Evolutionary conservation across 2,797 vertebrate species (phyloP).

Genomic region (Crax fasciolata): DNA sequence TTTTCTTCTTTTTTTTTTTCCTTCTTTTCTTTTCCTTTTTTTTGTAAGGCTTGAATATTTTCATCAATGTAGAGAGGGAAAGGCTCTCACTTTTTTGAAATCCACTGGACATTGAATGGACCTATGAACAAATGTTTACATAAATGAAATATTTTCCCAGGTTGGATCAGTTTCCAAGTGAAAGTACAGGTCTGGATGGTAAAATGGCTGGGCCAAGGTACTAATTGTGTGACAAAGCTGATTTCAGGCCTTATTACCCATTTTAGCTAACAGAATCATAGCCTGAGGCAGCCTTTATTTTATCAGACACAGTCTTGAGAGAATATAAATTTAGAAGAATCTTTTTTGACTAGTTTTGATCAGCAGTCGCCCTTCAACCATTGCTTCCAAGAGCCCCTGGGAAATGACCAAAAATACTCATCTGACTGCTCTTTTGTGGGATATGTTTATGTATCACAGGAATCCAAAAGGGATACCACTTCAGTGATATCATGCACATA

Average conservation of each 20-base stretch:
- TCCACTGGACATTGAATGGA: not conserved
- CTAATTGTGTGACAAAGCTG: not conserved
- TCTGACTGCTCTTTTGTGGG: not conserved
- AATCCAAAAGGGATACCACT: not conserved
- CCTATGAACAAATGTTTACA: not conserved
- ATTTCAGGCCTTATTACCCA: not conserved
- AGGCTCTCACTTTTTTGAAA: not conserved
- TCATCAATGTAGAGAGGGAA: not conserved
- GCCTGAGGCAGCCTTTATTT: not conserved
- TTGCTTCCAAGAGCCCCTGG: not conserved
- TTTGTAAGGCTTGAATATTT: not conserved
- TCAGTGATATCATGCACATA: not conserved
- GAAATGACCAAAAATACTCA: conserved; percentile 49
- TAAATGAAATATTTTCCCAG: not conserved
- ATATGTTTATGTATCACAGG: not conserved
- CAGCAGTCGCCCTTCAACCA: not conserved
- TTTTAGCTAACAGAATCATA: not conserved
- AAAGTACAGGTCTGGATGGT: not conserved
- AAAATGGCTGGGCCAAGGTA: not conserved
- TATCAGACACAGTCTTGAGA: not conserved
- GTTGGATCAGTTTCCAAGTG: not conserved
- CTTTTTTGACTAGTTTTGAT: conserved; percentile 20
- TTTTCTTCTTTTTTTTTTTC: too few relatives aligned
- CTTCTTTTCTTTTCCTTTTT: not conserved
- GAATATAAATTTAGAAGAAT: conserved; percentile 26